phyloP scores from a whole-genome alignment of 1,140 invertebrate species.

The Drosophila quadrilineata region DNA sequence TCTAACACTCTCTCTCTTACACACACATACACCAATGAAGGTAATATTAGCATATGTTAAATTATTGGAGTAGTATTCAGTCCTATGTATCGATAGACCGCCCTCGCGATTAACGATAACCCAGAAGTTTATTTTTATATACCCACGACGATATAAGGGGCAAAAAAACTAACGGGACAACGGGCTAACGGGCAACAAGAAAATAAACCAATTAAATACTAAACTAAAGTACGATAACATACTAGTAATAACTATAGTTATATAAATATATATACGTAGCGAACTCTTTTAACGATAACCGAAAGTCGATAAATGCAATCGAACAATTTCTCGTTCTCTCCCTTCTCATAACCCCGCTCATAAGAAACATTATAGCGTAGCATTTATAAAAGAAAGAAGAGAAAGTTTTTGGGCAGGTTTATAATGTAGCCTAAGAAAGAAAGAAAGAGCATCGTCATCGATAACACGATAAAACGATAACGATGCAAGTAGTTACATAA shows the following conservation, averaged over 20 bases:
- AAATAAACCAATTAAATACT: too few species aligned
- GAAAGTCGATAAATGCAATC: conserved; percentile 1
- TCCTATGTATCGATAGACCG: too few species aligned
- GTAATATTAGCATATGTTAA: conserved; percentile 37
- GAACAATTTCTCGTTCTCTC: background rate
- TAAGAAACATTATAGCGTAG: conserved; percentile 63
- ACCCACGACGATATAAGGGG: background rate
- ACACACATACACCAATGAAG: conserved; percentile 10
- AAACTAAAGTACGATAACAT: conserved; percentile 12
- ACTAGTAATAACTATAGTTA: conserved; percentile 22
- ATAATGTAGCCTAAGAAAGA: background rate
- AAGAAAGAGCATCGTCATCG: too few species aligned
- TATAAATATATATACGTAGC: conserved; percentile 2
- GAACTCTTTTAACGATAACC: conserved; percentile 2
- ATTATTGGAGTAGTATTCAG: conserved; percentile 31
- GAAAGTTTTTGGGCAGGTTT: conserved; percentile 36
- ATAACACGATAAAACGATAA: too few species aligned
- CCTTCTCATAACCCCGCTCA: background rate
- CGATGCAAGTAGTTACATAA: too few species aligned
- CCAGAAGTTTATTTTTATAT: conserved; percentile 37
- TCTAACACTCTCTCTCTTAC: background rate
- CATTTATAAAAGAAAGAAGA: conserved; percentile 51
- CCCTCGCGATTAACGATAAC: background rate
- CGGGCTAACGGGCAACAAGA: conserved; percentile 13
- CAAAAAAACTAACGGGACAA: conserved; percentile 14